phyloP scores from a whole-genome alignment of 2,797 vertebrate genomes.

The Centropyge bicolor region DNA sequence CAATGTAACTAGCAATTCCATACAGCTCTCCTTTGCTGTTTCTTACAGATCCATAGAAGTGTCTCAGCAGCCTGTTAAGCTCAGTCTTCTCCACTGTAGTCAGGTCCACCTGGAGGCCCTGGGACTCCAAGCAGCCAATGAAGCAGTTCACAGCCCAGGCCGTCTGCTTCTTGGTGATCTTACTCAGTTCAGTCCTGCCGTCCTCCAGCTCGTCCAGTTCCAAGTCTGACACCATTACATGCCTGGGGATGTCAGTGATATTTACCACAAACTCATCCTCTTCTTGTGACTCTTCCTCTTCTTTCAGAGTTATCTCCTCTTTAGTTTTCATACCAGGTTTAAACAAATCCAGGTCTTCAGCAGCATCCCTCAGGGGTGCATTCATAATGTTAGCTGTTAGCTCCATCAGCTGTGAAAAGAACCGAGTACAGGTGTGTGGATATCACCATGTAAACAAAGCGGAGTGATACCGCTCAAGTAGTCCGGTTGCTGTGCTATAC shows the following conservation, averaged over 20 bases:
- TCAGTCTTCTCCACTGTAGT: conserved; percentile 8
- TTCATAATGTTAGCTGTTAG: conserved; percentile 24
- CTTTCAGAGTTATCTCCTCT: conserved; percentile 16
- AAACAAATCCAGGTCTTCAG: not conserved
- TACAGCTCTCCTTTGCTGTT: conserved; percentile 47
- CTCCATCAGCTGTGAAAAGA: conserved; percentile 12
- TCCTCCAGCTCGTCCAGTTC: conserved; percentile 45
- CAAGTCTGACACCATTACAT: conserved; percentile 31
- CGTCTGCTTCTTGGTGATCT: conserved; percentile 30
- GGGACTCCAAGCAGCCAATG: conserved; percentile 34
- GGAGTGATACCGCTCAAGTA: conserved; percentile 7
- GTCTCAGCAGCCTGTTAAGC: conserved; percentile 39
- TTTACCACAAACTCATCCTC: conserved; percentile 27
- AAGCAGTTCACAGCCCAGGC: conserved; percentile 44
- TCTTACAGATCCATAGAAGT: conserved; percentile 36
- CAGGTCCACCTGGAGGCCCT: conserved; percentile 38
- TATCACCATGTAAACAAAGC: conserved; percentile 18
- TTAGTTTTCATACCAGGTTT: not conserved
- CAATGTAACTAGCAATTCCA: conserved; percentile 42
- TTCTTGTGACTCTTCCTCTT: conserved; percentile 24
- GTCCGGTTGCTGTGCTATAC: conserved; percentile 13
- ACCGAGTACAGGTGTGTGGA: not conserved
- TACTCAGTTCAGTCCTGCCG: conserved; percentile 18
- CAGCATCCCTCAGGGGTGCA: not conserved
- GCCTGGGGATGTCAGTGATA: conserved; percentile 17